Conservation (phyloP, 2,797 vertebrate genomes). For the Acestrorhynchus altus region DNA sequence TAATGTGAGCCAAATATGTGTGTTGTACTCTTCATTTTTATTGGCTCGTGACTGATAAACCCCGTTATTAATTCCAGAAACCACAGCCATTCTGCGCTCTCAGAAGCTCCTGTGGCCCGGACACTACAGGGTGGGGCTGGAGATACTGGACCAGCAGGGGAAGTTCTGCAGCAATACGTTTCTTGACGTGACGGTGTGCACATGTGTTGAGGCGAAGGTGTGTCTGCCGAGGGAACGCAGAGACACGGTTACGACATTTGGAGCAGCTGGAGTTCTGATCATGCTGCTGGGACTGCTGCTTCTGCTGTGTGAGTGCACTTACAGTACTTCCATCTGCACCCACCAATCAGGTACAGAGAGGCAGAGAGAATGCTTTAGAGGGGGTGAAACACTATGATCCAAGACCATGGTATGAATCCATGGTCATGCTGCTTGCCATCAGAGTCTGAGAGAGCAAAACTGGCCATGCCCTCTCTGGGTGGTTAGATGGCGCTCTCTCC, state of each 20-base stretch:
- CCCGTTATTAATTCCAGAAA: slow-evolving; percentile 60
- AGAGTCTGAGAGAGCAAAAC: too few relatives aligned
- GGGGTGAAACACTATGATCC: too few relatives aligned
- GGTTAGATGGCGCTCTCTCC: too few relatives aligned
- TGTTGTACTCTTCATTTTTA: too few relatives aligned
- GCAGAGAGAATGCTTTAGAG: too few relatives aligned
- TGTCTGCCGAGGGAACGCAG: fast-evolving
- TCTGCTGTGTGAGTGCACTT: slow-evolving; percentile 75
- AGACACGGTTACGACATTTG: slow-evolving; percentile 38
- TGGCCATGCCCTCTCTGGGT: too few relatives aligned
- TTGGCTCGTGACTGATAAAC: neutral
- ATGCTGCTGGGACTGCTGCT: slow-evolving; percentile 79
- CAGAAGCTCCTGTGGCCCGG: slow-evolving; percentile 72
- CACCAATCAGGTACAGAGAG: too few relatives aligned
- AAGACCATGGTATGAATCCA: too few relatives aligned
- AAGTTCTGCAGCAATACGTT: slow-evolving; percentile 67
- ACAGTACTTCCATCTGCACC: neutral
- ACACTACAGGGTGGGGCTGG: slow-evolving; percentile 65
- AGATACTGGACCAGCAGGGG: slow-evolving; percentile 75
- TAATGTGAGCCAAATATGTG: too few relatives aligned
- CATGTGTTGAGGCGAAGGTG: slow-evolving; percentile 56
- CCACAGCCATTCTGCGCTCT: slow-evolving; percentile 69
- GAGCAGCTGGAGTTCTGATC: slow-evolving; percentile 68
- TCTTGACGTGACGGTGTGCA: slow-evolving; percentile 72
- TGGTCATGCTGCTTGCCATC: too few relatives aligned